Evolutionary conservation across 1,140 invertebrate species (phyloP).

Genomic region (Mycetomoellerius zeteki): DNA sequence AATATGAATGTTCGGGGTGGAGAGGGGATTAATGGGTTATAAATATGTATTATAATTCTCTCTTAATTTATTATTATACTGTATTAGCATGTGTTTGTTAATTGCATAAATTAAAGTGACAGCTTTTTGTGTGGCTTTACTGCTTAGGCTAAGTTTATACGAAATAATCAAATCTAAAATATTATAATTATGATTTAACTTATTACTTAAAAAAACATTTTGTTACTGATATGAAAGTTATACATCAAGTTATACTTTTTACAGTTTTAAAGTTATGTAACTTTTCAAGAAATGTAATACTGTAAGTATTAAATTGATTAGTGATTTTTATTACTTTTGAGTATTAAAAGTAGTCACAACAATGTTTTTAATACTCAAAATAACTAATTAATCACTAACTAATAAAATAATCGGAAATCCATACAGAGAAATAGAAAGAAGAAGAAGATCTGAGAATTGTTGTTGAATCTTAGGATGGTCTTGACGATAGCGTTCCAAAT

Average conservation of each 20-base stretch:
- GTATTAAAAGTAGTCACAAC: too few species aligned
- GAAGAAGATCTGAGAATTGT: too few species aligned
- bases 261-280: background rate
- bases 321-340: too few species aligned
- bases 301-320: too few species aligned
- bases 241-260: background rate
- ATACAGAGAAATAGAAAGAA: too few species aligned
- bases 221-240: background rate
- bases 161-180: background rate
- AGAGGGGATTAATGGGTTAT: background rate
- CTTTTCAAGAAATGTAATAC: too few species aligned
- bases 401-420: too few species aligned
- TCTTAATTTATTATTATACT: slow-evolving; percentile 29
- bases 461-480: too few species aligned
- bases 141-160: background rate
- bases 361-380: too few species aligned
- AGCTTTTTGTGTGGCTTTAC: background rate
- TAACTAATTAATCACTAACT: too few species aligned
- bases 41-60: slow-evolving; percentile 36
- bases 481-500: too few species aligned
- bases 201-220: background rate
- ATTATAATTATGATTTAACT: background rate
- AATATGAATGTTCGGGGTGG: slow-evolving; percentile 8
- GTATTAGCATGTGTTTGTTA: background rate
- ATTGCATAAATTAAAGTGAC: background rate